Evolutionary conservation across 2,888 invertebrate genomes (phyloP).

Genomic region (Gryllus longicercus): DNA sequence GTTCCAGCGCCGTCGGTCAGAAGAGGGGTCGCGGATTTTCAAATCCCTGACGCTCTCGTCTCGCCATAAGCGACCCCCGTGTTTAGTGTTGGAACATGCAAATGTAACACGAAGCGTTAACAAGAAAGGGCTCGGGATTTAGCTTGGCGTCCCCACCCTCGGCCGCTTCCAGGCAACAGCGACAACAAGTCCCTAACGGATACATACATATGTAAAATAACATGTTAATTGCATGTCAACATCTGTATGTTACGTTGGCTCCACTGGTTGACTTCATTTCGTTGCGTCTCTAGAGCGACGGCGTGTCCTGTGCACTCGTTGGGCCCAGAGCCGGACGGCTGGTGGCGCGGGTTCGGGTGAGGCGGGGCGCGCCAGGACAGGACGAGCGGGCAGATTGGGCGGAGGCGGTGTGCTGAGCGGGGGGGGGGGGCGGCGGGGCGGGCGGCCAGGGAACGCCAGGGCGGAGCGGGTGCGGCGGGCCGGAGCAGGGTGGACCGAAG

Average conservation of each 20-base stretch:
- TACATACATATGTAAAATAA: slow-evolving; percentile 17
- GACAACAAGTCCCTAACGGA: slow-evolving; percentile 17
- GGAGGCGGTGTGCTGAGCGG: too few relatives aligned
- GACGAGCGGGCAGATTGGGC: too few relatives aligned
- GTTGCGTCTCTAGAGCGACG: background rate
- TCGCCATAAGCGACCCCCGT: background rate
- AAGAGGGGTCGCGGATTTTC: too few relatives aligned
- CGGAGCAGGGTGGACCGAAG: too few relatives aligned
- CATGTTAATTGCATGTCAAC: slow-evolving; percentile 17
- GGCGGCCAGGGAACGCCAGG: too few relatives aligned
- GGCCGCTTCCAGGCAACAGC: background rate
- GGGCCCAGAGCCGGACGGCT: too few relatives aligned
- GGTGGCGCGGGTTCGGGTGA: too few relatives aligned
- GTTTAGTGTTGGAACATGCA: slow-evolving; percentile 17
- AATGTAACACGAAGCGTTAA: background rate
- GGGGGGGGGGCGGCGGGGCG: too few relatives aligned
- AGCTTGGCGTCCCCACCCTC: background rate
- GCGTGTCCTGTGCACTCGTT: too few relatives aligned
- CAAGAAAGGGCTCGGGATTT: slow-evolving; percentile 6
- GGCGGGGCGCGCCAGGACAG: too few relatives aligned
- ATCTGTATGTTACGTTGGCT: background rate
- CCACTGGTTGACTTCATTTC: slow-evolving; percentile 17
- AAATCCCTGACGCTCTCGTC: background rate
- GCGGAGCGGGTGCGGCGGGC: too few relatives aligned
- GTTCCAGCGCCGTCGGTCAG: too few relatives aligned